phyloP scores from a whole-genome alignment of 2,888 invertebrate species.

The Rhagium mordax region DNA sequence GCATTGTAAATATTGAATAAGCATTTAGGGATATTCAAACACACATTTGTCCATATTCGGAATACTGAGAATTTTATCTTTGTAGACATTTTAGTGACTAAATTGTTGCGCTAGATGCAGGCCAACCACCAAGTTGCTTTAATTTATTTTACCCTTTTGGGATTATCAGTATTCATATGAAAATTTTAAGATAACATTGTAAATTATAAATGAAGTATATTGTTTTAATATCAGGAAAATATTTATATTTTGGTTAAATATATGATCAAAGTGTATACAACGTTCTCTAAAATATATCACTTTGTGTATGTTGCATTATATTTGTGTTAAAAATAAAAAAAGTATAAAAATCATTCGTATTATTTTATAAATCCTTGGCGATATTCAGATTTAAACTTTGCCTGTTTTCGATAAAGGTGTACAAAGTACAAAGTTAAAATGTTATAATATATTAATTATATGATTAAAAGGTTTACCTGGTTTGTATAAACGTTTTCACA shows the following conservation, averaged over 20 bases:
- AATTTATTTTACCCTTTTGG: neutral
- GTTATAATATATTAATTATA: too few species aligned
- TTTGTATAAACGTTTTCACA: too few species aligned
- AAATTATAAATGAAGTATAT: slow-evolving; percentile 34
- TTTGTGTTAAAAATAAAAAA: slow-evolving; percentile 58
- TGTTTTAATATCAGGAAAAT: slow-evolving; percentile 30
- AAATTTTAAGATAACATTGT: slow-evolving; percentile 17
- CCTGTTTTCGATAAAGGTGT: too few species aligned
- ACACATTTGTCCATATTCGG: slow-evolving; percentile 16
- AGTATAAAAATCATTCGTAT: slow-evolving; percentile 25
- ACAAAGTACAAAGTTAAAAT: too few species aligned
- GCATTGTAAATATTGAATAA: slow-evolving; percentile 44
- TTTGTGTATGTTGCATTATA: slow-evolving; percentile 61
- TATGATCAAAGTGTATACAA: slow-evolving; percentile 48
- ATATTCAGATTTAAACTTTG: too few species aligned
- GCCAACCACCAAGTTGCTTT: neutral
- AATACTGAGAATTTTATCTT: slow-evolving; percentile 30
- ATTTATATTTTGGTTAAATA: slow-evolving; percentile 39
- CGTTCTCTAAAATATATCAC: slow-evolving; percentile 52
- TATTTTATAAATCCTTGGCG: slow-evolving; percentile 19
- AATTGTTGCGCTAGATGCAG: slow-evolving; percentile 2
- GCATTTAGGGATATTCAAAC: slow-evolving; percentile 30
- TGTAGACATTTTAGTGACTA: slow-evolving; percentile 37
- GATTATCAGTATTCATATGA: slow-evolving; percentile 14
- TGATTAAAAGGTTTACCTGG: too few species aligned